Percentiles rank a stretch among this genome's conserved stretches.
phyloP scores from a whole-genome alignment of 2,113 vertebrate species.

The Seriola quinqueradiata region DNA sequence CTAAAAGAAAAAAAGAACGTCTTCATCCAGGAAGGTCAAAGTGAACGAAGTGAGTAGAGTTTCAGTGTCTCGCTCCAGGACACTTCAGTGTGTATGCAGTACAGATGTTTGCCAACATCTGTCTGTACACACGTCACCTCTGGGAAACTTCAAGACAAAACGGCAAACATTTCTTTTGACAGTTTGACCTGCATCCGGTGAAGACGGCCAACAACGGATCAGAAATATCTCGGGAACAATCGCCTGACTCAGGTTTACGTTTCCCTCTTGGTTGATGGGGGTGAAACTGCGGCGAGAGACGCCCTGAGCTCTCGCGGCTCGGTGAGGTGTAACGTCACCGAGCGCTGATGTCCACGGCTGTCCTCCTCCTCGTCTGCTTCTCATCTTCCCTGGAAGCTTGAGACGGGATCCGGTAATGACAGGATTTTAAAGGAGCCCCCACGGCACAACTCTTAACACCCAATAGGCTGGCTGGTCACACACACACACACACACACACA shows the following conservation, averaged over 20 bases:
- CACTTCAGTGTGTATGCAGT: slow-evolving; percentile 14
- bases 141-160: slow-evolving; percentile 14
- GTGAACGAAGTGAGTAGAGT: slow-evolving; percentile 15
- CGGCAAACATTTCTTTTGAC: slow-evolving; percentile 15
- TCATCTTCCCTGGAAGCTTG: slow-evolving; percentile 14
- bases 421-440: slow-evolving; percentile 58
- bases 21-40: slow-evolving; percentile 29
- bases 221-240: slow-evolving; percentile 3
- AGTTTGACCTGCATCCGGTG: slow-evolving; percentile 5
- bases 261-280: slow-evolving; percentile 1
- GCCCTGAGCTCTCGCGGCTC: slow-evolving; percentile 22
- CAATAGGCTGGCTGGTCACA: slow-evolving; percentile 39
- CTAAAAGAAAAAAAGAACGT: background rate
- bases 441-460: slow-evolving; percentile 52
- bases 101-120: slow-evolving; percentile 21
- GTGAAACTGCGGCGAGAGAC: slow-evolving; percentile 27
- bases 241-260: background rate
- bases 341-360: slow-evolving; percentile 24
- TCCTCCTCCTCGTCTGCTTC: background rate
- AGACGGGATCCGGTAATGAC: slow-evolving; percentile 42
- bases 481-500: background rate
- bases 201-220: background rate
- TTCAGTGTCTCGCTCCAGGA: slow-evolving; percentile 33
- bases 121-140: slow-evolving; percentile 2
- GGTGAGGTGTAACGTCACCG: slow-evolving; percentile 32